phyloP scores from a whole-genome alignment of 1,140 invertebrate genomes.

The Hylyphantes graminicola region DNA sequence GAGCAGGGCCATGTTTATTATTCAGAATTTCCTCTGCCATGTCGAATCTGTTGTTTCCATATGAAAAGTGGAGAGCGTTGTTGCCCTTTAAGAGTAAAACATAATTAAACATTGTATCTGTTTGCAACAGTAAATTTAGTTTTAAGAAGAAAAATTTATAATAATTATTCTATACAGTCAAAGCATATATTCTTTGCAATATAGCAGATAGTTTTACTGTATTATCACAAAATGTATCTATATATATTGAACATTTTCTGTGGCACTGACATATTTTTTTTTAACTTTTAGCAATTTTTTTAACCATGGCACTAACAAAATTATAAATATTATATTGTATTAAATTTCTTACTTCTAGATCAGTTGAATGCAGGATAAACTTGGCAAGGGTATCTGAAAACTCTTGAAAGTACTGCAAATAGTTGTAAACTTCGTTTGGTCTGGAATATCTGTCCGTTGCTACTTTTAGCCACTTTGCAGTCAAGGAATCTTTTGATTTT shows the following conservation, averaged over 20 bases:
- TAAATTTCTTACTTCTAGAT: neutral
- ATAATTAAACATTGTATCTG: neutral
- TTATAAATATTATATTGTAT: neutral
- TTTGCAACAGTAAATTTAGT: neutral
- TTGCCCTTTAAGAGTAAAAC: conserved; percentile 4
- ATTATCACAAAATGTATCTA: neutral
- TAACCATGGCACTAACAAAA: neutral
- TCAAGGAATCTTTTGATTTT: neutral
- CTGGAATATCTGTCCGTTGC: neutral
- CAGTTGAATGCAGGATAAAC: conserved; percentile 1
- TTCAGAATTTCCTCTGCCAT: conserved; percentile 3
- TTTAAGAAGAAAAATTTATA: neutral
- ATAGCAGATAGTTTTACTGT: neutral
- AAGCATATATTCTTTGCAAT: neutral
- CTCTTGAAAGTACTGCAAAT: conserved; percentile 2
- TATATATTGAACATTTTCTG: neutral
- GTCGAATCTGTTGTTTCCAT: conserved; percentile 14
- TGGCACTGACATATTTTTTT: neutral
- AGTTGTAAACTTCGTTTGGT: neutral
- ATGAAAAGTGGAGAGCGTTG: conserved; percentile 19
- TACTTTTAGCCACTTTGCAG: neutral
- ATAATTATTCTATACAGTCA: neutral
- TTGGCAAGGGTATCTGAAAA: conserved; percentile 20
- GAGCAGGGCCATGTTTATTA: neutral
- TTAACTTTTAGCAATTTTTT: neutral